phyloP scores from a whole-genome alignment of 2,888 invertebrate genomes.

The Oscheius myriophilus region DNA sequence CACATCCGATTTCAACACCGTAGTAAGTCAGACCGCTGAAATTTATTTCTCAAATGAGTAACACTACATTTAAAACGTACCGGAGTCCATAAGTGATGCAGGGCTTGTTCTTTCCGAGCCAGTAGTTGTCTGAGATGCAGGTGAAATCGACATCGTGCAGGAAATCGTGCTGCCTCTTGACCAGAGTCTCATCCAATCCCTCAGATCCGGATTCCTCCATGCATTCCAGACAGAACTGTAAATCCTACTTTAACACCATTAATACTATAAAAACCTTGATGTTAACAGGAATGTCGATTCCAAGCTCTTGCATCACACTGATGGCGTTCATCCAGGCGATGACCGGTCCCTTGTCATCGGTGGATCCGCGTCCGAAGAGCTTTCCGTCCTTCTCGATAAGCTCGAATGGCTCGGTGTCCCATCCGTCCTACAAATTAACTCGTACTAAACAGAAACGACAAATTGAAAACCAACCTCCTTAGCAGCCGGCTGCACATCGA shows the following conservation, averaged over 20 bases:
- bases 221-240: constrained; percentile 89
- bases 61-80: constrained; percentile 37
- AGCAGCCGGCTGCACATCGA: constrained; percentile 95
- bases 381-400: constrained; percentile 87
- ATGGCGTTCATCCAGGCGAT: constrained; percentile 94
- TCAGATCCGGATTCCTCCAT: constrained; percentile 98
- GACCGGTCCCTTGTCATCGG: constrained; percentile 90
- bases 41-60: constrained; percentile 24
- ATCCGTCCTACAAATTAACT: constrained; percentile 78
- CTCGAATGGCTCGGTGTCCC: constrained; percentile 93
- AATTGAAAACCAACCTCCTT: constrained; percentile 72
- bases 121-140: constrained; percentile 98
- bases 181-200: constrained; percentile 88
- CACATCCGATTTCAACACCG: constrained; percentile 81
- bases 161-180: constrained; percentile 69
- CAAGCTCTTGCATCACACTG: constrained; percentile 83
- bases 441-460: neutral
- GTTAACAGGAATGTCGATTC: constrained; percentile 78
- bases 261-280: constrained; percentile 72
- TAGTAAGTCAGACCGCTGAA: constrained; percentile 82
- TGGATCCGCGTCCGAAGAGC: constrained; percentile 88
- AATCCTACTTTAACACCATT: neutral
- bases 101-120: constrained; percentile 95
- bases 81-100: constrained; percentile 93
- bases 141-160: constrained; percentile 84